Evolutionary conservation across 2,888 invertebrate genomes (phyloP).

Genomic region (Chaetoderma sp.): DNA sequence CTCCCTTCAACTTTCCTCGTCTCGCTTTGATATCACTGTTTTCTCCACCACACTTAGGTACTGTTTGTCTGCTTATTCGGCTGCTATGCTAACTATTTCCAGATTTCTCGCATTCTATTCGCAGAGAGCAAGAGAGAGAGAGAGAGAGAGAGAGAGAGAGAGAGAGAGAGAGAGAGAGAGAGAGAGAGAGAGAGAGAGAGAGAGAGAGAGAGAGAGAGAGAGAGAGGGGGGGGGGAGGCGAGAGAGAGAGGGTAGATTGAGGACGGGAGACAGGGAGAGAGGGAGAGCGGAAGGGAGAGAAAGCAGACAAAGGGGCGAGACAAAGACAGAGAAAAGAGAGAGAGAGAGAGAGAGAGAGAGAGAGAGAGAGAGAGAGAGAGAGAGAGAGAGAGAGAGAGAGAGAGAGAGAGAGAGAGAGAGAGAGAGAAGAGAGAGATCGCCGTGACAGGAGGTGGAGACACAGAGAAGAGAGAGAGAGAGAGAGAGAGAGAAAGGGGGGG

Average conservation of each 20-base stretch:
- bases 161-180: conserved; percentile 17
- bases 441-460: background rate
- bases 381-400: background rate
- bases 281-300: conserved; percentile 2
- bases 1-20: no score
- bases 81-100: no score
- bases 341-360: background rate
- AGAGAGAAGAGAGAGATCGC: background rate
- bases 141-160: no score
- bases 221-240: background rate
- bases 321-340: conserved; percentile 6
- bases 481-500: conserved; percentile 11
- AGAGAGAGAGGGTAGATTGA: conserved; percentile 4
- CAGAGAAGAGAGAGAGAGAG: conserved; percentile 9
- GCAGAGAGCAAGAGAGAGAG: no score
- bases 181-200: conserved; percentile 1
- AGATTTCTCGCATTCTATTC: no score
- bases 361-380: background rate
- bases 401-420: background rate
- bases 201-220: conserved; percentile 11
- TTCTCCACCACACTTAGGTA: no score
- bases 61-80: no score
- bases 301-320: background rate
- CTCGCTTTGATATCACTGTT: no score
- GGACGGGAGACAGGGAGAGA: background rate